These are phyloP conservation scores for Proterorhinus semilunaris DNA, from an alignment of 2,113 vertebrate genomes.

Conservation along the genomic window DNA sequence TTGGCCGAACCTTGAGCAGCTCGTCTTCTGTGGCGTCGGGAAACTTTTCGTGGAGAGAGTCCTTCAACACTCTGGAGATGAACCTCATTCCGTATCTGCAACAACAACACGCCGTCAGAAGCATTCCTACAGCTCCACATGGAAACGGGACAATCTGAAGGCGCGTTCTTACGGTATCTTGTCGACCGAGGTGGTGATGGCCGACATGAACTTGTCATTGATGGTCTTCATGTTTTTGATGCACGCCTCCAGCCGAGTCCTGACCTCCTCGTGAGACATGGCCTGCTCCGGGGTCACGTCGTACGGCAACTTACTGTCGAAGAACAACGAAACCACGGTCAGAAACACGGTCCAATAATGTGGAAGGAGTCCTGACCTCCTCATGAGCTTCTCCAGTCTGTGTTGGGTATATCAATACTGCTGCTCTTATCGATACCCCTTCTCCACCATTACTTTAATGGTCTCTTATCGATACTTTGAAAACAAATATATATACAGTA, in stretches of 20 bases:
- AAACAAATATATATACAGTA: no score
- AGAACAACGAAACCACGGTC: no score
- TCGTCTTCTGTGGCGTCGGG: slow-evolving; percentile 96
- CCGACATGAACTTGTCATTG: slow-evolving; percentile 89
- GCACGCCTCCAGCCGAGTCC: slow-evolving; percentile 84
- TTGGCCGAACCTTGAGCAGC: slow-evolving; percentile 85
- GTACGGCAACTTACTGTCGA: slow-evolving; percentile 90
- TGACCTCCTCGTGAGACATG: slow-evolving; percentile 87
- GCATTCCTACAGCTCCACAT: no score
- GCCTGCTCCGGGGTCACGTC: slow-evolving; percentile 96
- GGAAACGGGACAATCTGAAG: no score
- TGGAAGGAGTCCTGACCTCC: no score
- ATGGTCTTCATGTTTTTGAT: slow-evolving; percentile 83
- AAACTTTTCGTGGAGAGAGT: slow-evolving; percentile 94
- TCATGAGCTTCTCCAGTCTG: no score
- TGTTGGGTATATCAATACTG: no score
- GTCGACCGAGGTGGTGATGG: slow-evolving; percentile 92
- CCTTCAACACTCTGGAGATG: slow-evolving; percentile 96
- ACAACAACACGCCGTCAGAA: slow-evolving; percentile 30
- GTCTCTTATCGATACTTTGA: no score
- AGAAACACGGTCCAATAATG: no score
- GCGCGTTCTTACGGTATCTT: slow-evolving; percentile 88
- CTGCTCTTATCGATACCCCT: no score
- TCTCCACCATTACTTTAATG: no score
- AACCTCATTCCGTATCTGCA: slow-evolving; percentile 97